A percentile compares a stretch with the other conserved stretches of the same genome.
phyloP scores from a whole-genome alignment of 2,113 vertebrate species.

The Chrysemys picta region DNA sequence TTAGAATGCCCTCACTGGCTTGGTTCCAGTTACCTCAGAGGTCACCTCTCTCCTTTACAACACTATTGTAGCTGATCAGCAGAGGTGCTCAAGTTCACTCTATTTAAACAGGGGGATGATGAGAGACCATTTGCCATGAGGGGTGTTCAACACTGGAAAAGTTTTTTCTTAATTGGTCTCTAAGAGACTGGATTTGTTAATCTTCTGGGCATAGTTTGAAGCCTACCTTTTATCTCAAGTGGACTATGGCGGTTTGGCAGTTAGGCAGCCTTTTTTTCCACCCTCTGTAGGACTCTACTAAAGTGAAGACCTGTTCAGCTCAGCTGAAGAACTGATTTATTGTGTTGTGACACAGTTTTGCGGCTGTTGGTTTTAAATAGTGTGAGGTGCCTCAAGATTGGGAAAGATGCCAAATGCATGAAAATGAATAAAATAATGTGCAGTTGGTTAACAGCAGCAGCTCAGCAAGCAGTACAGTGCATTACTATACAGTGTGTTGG shows the following conservation, averaged over 20 bases:
- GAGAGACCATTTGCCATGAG: neutral
- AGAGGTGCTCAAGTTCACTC: neutral
- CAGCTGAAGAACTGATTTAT: neutral
- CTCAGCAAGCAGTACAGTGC: neutral
- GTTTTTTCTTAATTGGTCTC: neutral
- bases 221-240: neutral
- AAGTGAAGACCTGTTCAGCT: neutral
- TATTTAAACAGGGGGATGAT: neutral
- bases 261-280: neutral
- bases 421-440: neutral
- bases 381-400: neutral
- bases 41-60: neutral
- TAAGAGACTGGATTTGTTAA: neutral
- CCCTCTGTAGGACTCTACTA: neutral
- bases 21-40: neutral
- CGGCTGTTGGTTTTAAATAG: neutral
- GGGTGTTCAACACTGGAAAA: neutral
- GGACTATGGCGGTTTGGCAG: neutral
- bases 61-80: neutral
- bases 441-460: neutral
- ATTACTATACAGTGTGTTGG: neutral
- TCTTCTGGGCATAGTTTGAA: neutral
- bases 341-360: neutral
- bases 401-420: neutral
- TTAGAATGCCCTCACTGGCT: neutral